Evolutionary conservation across 2,113 vertebrate genomes (phyloP).

Genomic region (Pithys albifrons): DNA sequence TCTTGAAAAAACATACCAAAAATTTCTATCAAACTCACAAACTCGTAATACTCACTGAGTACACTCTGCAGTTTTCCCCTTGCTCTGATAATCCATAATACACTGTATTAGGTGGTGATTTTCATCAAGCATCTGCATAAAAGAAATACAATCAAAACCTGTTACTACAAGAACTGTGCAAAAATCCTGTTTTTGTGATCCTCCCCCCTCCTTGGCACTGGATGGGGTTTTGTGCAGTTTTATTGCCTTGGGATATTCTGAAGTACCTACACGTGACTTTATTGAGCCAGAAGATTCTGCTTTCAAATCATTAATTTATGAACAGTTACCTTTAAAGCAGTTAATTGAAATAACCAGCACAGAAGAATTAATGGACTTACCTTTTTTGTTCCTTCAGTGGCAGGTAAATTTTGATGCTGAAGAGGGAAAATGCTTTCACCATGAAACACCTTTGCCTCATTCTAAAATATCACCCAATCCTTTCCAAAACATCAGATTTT

Average conservation of each 20-base stretch:
- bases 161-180: background rate
- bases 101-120: constrained; percentile 98
- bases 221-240: background rate
- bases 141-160: background rate
- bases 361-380: background rate
- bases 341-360: background rate
- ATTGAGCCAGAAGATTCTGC: background rate
- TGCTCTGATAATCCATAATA: constrained; percentile 98
- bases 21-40: background rate
- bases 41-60: constrained; percentile 85
- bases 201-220: background rate
- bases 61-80: constrained; percentile 95
- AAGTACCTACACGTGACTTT: background rate
- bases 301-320: background rate
- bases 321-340: background rate
- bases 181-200: background rate
- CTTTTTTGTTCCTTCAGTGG: background rate
- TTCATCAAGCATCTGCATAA: constrained; percentile 93
- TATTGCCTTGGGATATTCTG: background rate
- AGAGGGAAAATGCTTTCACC: background rate
- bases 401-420: background rate
- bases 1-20: background rate
- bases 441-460: background rate
- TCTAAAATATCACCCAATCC: background rate
- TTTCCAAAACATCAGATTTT: background rate